Evolutionary conservation across 2,888 invertebrate species (phyloP), one percentile per base, ranked within the genome.

Genomic region (Diplolepis rosae): DNA sequence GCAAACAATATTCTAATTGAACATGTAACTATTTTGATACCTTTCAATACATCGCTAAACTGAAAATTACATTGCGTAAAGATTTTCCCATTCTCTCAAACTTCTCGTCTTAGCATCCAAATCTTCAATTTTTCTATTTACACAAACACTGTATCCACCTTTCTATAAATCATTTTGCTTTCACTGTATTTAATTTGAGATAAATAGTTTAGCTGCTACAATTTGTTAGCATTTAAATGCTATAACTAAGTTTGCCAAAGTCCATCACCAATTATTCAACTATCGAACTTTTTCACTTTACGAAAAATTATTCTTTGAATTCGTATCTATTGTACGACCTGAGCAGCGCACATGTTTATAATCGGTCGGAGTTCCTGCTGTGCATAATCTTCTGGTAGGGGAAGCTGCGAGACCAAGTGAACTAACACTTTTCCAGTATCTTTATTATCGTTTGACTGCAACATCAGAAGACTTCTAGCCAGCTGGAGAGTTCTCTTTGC

Each of bases 301-400:
- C n/a, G 27, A 13, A 56, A 39, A 61, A 4, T n/a, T 27, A 18
- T 24, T 2, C n/a, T 5, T 61, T 39, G n/a, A 51, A 28, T 24
- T 39, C 24, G 35, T 24, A 24, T 39, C 24, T 39, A 61, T 24
- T 39, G 61, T 15, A 61, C 61, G n/a, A 61, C 61, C 39, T 32
- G 24, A 24, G 7, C 24, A 4, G 61, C 61, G n/a, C 35, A 61
- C 35, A 61, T 61, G 27, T 61, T 61, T 61, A 87, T 82, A 42
- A 88, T 82, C 5, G 84, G 82, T 68, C 87, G 83, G 24, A 88
- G 77, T 69, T 92, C 92, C 79, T 91, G 90, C 66, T 91, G 89
- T 2, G 90, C 89, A 78, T 91, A 92, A 84, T 92, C 92, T 80
- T 92, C 91, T 9, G 92, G 92, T 78, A 92, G 89, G 1, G 92